Evolutionary conservation across 2,113 vertebrate genomes (phyloP).

Genomic region (Labeo rohita): DNA sequence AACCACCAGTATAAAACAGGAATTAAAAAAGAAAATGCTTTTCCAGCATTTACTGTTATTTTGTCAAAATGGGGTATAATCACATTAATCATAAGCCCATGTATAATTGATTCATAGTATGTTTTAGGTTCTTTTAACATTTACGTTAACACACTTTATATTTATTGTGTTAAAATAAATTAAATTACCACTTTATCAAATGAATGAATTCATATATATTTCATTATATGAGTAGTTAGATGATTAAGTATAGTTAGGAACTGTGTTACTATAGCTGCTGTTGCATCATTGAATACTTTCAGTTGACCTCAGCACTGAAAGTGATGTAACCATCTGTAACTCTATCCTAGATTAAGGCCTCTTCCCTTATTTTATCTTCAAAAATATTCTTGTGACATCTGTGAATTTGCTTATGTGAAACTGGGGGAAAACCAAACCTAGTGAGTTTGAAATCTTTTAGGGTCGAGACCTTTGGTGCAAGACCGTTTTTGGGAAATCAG

Average conservation of each 20-base stretch:
- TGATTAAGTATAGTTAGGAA: background rate
- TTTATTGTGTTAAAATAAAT: background rate
- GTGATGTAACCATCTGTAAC: background rate
- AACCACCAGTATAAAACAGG: background rate
- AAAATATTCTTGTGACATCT: background rate
- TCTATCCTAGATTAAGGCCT: background rate
- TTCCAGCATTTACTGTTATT: background rate
- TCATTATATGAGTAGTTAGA: background rate
- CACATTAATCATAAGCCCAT: background rate
- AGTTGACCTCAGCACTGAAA: background rate
- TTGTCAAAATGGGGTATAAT: background rate
- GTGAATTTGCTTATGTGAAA: background rate
- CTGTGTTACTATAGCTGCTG: background rate
- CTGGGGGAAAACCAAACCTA: background rate
- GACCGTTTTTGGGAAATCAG: background rate
- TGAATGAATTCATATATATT: background rate
- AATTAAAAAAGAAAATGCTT: background rate
- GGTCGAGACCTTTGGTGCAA: conserved; percentile 10
- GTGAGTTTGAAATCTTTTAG: background rate
- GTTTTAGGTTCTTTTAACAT: background rate
- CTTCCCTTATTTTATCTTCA: background rate
- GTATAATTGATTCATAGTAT: background rate
- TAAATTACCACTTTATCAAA: background rate
- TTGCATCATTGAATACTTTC: background rate
- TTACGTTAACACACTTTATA: background rate